phyloP scores from a whole-genome alignment of 64 coral and sea anemone genomes.

The Astreopora myriophthalma region DNA sequence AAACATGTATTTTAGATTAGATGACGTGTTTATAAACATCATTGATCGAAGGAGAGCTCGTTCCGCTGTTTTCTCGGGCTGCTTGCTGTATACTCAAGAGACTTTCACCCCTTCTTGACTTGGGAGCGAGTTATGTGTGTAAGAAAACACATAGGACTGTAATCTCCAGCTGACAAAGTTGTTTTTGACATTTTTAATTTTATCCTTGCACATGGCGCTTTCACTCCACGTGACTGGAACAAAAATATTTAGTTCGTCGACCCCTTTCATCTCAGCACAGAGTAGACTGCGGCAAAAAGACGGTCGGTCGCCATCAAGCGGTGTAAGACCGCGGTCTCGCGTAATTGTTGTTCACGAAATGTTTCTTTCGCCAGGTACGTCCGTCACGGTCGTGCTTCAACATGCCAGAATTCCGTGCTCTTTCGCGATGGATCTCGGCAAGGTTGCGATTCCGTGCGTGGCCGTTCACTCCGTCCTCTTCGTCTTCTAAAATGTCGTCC shows the following conservation, averaged over 20 bases:
- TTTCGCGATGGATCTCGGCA: constrained; percentile 48
- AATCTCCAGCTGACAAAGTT: background rate
- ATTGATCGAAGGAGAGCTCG: no score
- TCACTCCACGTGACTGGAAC: constrained; percentile 17
- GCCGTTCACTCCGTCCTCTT: background rate
- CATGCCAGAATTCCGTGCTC: constrained; percentile 28
- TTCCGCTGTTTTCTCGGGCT: no score
- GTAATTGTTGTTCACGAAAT: constrained; percentile 35
- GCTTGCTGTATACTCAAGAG: no score
- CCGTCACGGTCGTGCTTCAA: constrained; percentile 36
- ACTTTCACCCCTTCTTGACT: no score
- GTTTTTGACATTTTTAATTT: background rate
- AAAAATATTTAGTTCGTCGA: background rate
- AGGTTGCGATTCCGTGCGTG: constrained; percentile 17
- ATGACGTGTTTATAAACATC: no score
- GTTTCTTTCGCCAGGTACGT: constrained; percentile 41
- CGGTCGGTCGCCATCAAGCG: background rate
- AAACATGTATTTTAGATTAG: no score
- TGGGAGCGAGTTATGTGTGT: no score
- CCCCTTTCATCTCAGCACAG: background rate
- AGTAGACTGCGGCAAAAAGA: background rate
- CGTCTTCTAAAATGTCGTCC: constrained; percentile 69
- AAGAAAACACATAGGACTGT: no score
- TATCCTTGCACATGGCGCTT: constrained; percentile 32
- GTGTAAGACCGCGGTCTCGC: constrained; percentile 31